phyloP scores from a whole-genome alignment of 2,888 invertebrate species.

The Habrosyne pyritoides region DNA sequence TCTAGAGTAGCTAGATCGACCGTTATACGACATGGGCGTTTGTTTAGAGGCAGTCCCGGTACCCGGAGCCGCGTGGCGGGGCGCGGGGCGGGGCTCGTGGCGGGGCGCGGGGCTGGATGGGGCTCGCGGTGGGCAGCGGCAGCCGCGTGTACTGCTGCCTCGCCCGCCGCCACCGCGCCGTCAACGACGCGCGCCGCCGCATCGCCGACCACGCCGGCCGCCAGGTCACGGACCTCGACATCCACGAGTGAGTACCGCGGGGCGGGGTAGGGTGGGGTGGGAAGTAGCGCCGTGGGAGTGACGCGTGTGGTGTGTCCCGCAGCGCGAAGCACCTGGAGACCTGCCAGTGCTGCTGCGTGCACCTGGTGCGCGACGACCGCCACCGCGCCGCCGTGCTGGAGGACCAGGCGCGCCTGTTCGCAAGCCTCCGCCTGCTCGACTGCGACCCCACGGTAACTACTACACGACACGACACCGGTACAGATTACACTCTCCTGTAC shows the following conservation, averaged over 20 bases:
- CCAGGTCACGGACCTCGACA: conserved; percentile 28
- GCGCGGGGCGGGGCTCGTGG: too few species aligned
- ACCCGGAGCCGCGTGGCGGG: too few species aligned
- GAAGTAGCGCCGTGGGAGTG: too few species aligned
- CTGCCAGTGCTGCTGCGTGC: conserved; percentile 2
- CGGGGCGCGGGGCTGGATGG: too few species aligned
- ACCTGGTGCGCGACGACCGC: neutral
- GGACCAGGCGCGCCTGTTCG: neutral
- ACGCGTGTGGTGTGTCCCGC: too few species aligned
- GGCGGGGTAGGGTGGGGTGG: too few species aligned
- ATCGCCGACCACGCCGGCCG: conserved; percentile 40
- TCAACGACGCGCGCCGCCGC: conserved; percentile 39
- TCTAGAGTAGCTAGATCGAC: too few species aligned
- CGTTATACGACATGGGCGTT: neutral
- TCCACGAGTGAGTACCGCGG: neutral
- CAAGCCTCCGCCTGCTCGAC: too few species aligned
- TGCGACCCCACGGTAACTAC: too few species aligned
- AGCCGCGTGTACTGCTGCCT: conserved; percentile 29
- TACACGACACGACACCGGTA: neutral
- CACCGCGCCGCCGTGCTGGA: neutral
- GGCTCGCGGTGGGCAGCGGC: neutral
- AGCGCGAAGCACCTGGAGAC: neutral
- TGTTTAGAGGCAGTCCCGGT: neutral
- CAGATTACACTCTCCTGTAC: neutral
- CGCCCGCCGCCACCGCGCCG: conserved; percentile 47